These are phyloP conservation scores for Scopus umbretta DNA, from an alignment of 2,113 vertebrate species.

Conservation along the genomic window DNA sequence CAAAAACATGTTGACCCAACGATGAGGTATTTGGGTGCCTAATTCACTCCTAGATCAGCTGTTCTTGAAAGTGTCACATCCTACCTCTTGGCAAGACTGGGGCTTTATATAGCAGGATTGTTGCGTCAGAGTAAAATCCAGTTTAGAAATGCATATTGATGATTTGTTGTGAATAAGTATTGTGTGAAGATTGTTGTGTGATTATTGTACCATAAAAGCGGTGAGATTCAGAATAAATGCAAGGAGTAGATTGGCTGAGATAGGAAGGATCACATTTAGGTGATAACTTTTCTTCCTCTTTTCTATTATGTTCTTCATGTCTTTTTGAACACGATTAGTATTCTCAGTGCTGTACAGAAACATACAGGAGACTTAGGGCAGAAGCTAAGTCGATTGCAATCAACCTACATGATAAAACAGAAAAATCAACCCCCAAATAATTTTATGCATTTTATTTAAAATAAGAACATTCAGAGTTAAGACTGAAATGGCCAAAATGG, in stretches of 20 bases:
- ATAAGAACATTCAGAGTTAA: conserved; percentile 20
- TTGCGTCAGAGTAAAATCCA: not conserved
- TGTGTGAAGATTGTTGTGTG: not conserved
- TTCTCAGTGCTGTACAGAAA: not conserved
- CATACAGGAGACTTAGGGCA: not conserved
- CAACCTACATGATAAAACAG: not conserved
- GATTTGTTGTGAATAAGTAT: not conserved
- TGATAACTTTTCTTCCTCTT: not conserved
- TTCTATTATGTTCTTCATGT: not conserved
- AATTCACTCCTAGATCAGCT: not conserved
- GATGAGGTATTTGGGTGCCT: not conserved
- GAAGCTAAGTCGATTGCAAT: not conserved
- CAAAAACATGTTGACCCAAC: not conserved
- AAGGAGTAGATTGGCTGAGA: not conserved
- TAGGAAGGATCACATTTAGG: not conserved
- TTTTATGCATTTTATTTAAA: not conserved
- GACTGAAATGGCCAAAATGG: conserved; percentile 7
- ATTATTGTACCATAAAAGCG: not conserved
- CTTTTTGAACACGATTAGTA: not conserved
- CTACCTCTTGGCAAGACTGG: not conserved
- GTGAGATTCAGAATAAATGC: not conserved
- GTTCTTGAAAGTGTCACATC: not conserved
- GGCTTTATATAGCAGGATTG: not conserved
- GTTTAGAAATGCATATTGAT: not conserved
- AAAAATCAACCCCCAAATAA: not conserved